Percentiles rank a stretch among this genome's conserved stretches.
phyloP scores from a whole-genome alignment of 2,888 invertebrate species.

The Mythimna loreyi region DNA sequence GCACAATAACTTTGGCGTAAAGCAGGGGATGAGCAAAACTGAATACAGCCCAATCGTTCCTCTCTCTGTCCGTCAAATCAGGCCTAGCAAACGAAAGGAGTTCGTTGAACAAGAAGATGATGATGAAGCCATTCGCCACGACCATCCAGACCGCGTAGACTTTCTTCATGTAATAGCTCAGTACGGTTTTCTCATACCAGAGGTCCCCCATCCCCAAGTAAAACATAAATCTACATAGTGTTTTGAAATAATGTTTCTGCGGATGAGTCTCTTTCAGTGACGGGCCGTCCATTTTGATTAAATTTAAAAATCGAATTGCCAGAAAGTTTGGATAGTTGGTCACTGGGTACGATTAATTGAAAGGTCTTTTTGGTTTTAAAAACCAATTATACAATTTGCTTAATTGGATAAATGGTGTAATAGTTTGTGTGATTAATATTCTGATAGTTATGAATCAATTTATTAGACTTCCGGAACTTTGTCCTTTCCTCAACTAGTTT shows the following conservation, averaged over 20 bases:
- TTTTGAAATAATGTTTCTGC: slow-evolving; percentile 72
- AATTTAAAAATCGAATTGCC: slow-evolving; percentile 30
- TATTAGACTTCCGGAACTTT: slow-evolving; percentile 18
- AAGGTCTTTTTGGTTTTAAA: slow-evolving; percentile 38
- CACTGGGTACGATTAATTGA: slow-evolving; percentile 32
- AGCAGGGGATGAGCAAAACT: slow-evolving; percentile 72
- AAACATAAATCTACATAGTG: slow-evolving; percentile 70
- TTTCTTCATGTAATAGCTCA: slow-evolving; percentile 48
- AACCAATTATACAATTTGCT: slow-evolving; percentile 54
- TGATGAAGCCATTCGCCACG: slow-evolving; percentile 68
- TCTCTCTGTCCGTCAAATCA: slow-evolving; percentile 73
- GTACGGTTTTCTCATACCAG: slow-evolving; percentile 72
- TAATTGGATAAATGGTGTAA: slow-evolving; percentile 55
- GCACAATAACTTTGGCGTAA: slow-evolving; percentile 67
- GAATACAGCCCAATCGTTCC: slow-evolving; percentile 72
- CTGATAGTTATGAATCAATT: slow-evolving; percentile 43
- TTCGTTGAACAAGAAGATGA: slow-evolving; percentile 68
- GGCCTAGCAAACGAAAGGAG: slow-evolving; percentile 66
- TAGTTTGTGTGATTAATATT: slow-evolving; percentile 35
- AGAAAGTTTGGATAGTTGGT: slow-evolving; percentile 13
- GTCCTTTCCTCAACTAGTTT: background rate
- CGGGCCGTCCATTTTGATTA: slow-evolving; percentile 51
- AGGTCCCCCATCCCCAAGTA: slow-evolving; percentile 73
- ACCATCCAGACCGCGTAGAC: slow-evolving; percentile 69
- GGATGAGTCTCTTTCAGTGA: slow-evolving; percentile 62